Percentiles rank a stretch among this genome's conserved stretches.
These are phyloP conservation scores for Oceanodroma tethys DNA, from an alignment of 2,113 vertebrate genomes.

Conservation along the genomic window DNA sequence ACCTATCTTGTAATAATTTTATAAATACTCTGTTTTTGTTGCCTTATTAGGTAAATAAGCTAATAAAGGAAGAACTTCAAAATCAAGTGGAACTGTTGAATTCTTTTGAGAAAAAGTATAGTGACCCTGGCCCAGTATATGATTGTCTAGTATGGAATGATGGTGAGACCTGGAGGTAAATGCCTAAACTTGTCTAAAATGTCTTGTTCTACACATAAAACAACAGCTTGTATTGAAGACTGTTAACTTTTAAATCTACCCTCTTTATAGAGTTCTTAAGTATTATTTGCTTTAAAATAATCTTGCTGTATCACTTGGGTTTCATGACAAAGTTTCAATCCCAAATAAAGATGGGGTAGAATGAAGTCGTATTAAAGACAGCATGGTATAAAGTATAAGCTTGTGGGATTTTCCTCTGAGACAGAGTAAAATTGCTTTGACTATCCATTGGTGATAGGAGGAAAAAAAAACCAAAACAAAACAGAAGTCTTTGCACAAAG, in stretches of 20 bases:
- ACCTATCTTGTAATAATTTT: not conserved
- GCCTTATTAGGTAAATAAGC: conserved; percentile 78
- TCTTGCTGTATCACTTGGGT: not conserved
- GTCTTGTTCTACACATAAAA: not conserved
- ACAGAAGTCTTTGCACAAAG: not conserved
- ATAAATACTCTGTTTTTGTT: not conserved
- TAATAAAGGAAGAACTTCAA: conserved; percentile 93
- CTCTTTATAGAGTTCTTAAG: not conserved
- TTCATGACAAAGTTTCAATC: not conserved
- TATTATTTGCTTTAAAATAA: not conserved
- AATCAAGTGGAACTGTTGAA: conserved; percentile 90
- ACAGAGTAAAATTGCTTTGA: not conserved
- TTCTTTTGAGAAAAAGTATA: conserved; percentile 95
- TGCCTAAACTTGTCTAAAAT: not conserved
- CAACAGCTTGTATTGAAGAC: not conserved
- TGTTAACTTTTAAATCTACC: not conserved
- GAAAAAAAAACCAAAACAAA: not conserved
- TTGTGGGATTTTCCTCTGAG: not conserved
- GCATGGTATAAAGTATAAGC: not conserved
- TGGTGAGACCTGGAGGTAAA: conserved; percentile 88
- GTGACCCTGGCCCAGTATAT: conserved; percentile 94
- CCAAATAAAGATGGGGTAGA: not conserved
- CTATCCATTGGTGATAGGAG: not conserved
- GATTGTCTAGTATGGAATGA: conserved; percentile 96
- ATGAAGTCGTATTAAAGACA: not conserved